Conservation (phyloP, 2,797 vertebrate genomes). For the Rhinophrynus dorsalis region DNA sequence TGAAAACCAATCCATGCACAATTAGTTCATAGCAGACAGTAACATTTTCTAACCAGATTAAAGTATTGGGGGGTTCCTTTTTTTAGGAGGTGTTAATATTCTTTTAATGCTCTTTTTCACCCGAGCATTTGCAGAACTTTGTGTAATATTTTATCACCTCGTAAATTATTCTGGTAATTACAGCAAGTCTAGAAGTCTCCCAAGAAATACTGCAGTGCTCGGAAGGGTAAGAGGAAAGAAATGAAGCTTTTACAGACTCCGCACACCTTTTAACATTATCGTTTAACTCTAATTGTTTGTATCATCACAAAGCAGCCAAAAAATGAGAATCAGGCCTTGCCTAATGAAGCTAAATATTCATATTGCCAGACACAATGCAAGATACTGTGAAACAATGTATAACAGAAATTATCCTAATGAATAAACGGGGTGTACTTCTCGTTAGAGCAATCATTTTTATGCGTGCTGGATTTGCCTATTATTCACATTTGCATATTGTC, state of each 20-base stretch:
- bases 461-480: slow-evolving; percentile 36
- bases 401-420: slow-evolving; percentile 48
- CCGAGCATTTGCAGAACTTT: not conserved
- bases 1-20: too few species aligned
- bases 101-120: slow-evolving; percentile 11
- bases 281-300: slow-evolving; percentile 50
- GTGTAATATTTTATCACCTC: not conserved
- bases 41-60: too few species aligned
- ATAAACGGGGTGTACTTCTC: slow-evolving; percentile 45
- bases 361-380: slow-evolving; percentile 39
- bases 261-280: slow-evolving; percentile 45
- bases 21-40: too few species aligned
- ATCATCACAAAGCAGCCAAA: slow-evolving; percentile 47
- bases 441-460: slow-evolving; percentile 41
- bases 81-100: too few species aligned
- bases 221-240: slow-evolving; percentile 9
- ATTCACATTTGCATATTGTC: slow-evolving; percentile 15
- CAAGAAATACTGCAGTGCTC: not conserved
- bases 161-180: slow-evolving; percentile 35
- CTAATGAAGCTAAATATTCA: slow-evolving; percentile 49
- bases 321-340: slow-evolving; percentile 38
- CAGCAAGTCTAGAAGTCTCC: not conserved
- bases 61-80: too few species aligned
- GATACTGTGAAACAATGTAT: slow-evolving; percentile 46
- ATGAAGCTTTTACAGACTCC: slow-evolving; percentile 32